Evolutionary conservation across 2,113 vertebrate genomes (phyloP).

Genomic region (Oostethus manadensis): DNA sequence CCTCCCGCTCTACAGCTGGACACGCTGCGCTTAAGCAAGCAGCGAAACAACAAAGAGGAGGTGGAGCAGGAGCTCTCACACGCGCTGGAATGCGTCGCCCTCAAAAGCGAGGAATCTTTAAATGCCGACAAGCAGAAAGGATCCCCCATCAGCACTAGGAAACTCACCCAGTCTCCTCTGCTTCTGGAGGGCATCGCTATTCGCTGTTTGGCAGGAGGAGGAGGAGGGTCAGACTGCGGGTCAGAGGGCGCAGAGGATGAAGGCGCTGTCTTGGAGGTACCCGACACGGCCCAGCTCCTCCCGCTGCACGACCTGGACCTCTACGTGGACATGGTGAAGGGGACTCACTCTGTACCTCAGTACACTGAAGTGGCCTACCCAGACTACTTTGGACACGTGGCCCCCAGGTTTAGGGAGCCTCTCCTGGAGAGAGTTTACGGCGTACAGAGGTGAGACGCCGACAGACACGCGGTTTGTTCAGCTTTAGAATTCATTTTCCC

Average conservation of each 20-base stretch:
- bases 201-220: constrained; percentile 48
- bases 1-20: constrained; percentile 59
- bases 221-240: constrained; percentile 64
- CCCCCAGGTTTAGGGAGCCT: constrained; percentile 85
- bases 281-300: constrained; percentile 75
- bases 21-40: constrained; percentile 63
- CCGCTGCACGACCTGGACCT: constrained; percentile 90
- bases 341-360: constrained; percentile 82
- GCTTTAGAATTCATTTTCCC: too few species aligned
- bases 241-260: constrained; percentile 84
- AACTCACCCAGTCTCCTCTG: constrained; percentile 59
- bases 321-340: constrained; percentile 91
- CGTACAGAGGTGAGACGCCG: constrained; percentile 85
- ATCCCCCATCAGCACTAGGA: constrained; percentile 32
- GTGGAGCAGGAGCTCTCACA: constrained; percentile 77
- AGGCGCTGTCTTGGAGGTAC: constrained; percentile 69
- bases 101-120: constrained; percentile 63
- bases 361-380: constrained; percentile 96
- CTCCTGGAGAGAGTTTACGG: constrained; percentile 91
- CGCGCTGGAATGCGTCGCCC: constrained; percentile 74
- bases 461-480: neutral
- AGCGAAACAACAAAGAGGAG: constrained; percentile 50
- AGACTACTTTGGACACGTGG: constrained; percentile 95
- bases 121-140: constrained; percentile 60
- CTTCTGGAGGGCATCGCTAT: constrained; percentile 47